Conservation (phyloP, 2,888 invertebrate species). For the Diaphora mendica region DNA sequence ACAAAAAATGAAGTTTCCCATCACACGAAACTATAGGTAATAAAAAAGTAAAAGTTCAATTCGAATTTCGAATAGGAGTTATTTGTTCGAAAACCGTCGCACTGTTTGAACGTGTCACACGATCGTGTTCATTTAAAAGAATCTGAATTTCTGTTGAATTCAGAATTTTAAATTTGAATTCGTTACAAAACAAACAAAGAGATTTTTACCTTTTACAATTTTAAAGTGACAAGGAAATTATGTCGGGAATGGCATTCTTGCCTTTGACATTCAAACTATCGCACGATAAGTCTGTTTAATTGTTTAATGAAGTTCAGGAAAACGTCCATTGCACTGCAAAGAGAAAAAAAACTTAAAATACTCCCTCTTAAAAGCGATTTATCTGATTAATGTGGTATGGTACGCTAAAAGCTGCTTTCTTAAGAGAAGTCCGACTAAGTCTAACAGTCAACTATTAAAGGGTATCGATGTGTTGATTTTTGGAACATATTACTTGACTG, state of each 20-base stretch:
- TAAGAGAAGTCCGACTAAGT: too few species aligned
- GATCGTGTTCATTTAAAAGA: constrained; percentile 27
- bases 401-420: too few species aligned
- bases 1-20: constrained; percentile 37
- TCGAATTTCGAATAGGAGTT: constrained; percentile 50
- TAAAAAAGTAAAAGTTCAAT: constrained; percentile 42
- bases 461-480: too few species aligned
- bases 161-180: constrained; percentile 29
- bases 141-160: constrained; percentile 27
- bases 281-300: not conserved
- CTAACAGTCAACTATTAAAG: too few species aligned
- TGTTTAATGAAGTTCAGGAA: not conserved
- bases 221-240: not conserved
- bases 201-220: constrained; percentile 12
- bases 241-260: not conserved
- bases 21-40: constrained; percentile 28
- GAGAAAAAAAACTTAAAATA: too few species aligned
- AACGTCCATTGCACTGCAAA: too few species aligned
- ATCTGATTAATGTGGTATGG: too few species aligned
- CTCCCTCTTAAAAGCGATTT: too few species aligned
- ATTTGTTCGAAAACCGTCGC: constrained; percentile 50
- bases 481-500: too few species aligned
- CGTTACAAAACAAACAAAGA: constrained; percentile 18
- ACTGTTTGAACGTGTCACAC: constrained; percentile 47
- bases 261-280: not conserved